Conservation (phyloP, 2,888 invertebrate genomes). For the Drosophila tanythrix region DNA sequence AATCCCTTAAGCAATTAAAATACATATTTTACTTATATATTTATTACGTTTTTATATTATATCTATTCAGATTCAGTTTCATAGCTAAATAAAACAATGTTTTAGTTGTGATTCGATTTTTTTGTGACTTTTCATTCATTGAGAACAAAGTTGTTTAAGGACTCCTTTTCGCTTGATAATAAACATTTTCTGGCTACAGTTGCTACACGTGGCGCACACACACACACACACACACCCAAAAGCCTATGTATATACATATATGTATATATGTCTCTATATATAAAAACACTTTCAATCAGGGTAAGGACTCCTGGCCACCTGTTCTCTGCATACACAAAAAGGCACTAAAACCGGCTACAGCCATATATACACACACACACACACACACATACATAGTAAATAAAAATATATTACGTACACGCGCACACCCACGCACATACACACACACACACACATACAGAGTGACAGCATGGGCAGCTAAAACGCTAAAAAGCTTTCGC, state of each 20-base stretch:
- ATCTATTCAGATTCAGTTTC: background rate
- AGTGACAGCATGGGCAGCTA: background rate
- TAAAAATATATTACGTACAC: background rate
- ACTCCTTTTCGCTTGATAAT: background rate
- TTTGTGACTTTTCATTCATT: background rate
- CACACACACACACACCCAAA: background rate
- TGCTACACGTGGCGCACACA: constrained; percentile 2
- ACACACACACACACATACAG: background rate
- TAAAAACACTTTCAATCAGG: background rate
- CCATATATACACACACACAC: background rate
- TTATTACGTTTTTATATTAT: background rate
- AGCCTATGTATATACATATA: background rate
- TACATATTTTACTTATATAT: background rate
- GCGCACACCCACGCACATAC: background rate
- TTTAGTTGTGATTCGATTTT: background rate
- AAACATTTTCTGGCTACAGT: background rate
- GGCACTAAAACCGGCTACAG: constrained; percentile 9
- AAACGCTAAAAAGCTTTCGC: constrained; percentile 10
- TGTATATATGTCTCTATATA: background rate
- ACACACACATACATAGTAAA: background rate
- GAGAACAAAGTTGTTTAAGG: background rate
- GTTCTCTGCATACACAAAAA: constrained; percentile 9
- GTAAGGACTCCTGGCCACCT: constrained; percentile 9
- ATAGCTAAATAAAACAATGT: background rate
- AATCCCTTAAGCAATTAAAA: background rate